These are phyloP conservation scores for Leucoraja erinaceus DNA, from an alignment of 2,113 vertebrate genomes.

Conservation along the genomic window DNA sequence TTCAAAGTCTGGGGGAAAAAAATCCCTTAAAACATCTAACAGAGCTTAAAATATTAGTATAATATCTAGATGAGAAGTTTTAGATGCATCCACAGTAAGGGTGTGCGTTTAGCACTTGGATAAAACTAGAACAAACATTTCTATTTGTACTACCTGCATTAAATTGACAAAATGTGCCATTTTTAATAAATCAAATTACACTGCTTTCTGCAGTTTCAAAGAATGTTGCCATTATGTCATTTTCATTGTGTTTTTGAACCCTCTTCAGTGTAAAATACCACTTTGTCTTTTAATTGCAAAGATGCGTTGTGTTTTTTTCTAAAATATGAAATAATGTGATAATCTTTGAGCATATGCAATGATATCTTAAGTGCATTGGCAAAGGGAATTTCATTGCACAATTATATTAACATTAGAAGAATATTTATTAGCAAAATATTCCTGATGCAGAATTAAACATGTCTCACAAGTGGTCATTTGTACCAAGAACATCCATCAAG, in stretches of 20 bases:
- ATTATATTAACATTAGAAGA: neutral
- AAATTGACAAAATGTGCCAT: neutral
- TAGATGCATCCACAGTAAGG: neutral
- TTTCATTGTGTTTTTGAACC: neutral
- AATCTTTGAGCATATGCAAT: neutral
- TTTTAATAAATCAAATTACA: neutral
- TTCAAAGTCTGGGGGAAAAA: neutral
- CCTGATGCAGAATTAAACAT: neutral
- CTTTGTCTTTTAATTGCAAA: neutral
- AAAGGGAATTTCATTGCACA: neutral
- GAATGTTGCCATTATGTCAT: neutral
- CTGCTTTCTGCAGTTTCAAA: neutral
- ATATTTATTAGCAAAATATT: neutral
- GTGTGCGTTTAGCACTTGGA: neutral
- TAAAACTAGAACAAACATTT: neutral
- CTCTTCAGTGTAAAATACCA: neutral
- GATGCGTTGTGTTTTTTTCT: neutral
- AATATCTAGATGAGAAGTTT: neutral
- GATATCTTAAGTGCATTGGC: neutral
- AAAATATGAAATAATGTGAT: conserved; percentile 8
- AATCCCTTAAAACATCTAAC: neutral
- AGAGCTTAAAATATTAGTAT: neutral
- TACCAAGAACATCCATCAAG: neutral
- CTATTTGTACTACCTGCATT: neutral
- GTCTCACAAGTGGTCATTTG: too few species aligned